Base-by-base conservation (phyloP, 2,797 vertebrate species). In the Hylomyscus alleni region DNA sequence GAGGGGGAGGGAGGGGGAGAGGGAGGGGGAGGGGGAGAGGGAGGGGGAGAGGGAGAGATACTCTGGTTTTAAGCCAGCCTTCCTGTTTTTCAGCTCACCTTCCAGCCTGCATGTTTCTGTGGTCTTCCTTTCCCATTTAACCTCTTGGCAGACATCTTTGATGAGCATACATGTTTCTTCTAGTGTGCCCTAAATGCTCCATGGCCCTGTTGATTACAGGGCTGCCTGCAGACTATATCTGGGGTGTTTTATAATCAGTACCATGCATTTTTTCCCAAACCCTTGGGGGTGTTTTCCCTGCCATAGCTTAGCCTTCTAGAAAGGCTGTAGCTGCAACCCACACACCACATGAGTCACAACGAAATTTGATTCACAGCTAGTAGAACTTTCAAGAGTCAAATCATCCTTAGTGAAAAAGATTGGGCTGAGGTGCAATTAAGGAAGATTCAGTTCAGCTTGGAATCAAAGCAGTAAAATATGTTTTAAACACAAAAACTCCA, bases 271-370 rank as follows among this genome's bases (percentile, higher is more conserved):
- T 65, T n/a, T 31, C 94, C 54, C 19, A 84, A 97, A 93, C 88
- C 90, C 47, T 13, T 80, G 73, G 94, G 92, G 89, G 95, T 97
- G 95, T 97, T 97, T 98, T 78, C 60, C 94, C 93, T 84, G 84
- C 94, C 82, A 92, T 97, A 97, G 97, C 93, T 95, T 97, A 98
- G 94, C 91, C 94, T 97, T 95, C 89, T 81, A 75, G 95, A 97
- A 97, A 97, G 92, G 67, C 97, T 93, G 93, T 58, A 88, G 95
- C 73, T 97, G 83, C 96, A 95, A 77, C 96, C 97, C 95, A 97
- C 97, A 26, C 82, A 94, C n/a, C 11, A 3, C 90, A 96, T 97
- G 97, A 97, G 91, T 98, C 97, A 98, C 89, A 96, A 87, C 8
- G 94, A 94, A 94, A 72, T 85, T 88, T 86, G 89, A 95, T 95